Base-by-base conservation (phyloP, 2,888 invertebrate species). In the Leptopilina myrica region DNA sequence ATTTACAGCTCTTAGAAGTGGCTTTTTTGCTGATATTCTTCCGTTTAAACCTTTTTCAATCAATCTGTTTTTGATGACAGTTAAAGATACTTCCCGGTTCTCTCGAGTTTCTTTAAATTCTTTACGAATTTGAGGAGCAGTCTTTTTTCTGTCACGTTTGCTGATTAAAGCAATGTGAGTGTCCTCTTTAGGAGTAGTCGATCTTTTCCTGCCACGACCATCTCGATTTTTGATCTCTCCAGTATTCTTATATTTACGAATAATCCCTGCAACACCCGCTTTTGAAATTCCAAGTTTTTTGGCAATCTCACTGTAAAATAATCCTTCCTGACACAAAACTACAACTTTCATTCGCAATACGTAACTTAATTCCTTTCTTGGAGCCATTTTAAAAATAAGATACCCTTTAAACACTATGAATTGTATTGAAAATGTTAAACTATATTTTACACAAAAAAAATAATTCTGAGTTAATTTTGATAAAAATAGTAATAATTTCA, bases 231-330 rank as follows among this genome's bases (percentile, higher is more conserved):
- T 8, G 3, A 62, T 2, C n/a, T 62, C 8, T 15, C 62, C 62
- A 78, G 79, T 80, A 76, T 56, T 64, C 79, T 79, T 80, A 79
- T 76, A 78, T 81, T 81, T 79, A 80, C 80, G 76, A 46, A 65
- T 49, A 49, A 76, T 76, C 62, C 76, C 15, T 15, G 15, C 7
- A 46, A 9, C 62, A 62, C 62, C 62, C 20, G 62, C 62, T 62
- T 62, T 62, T 20, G 62, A 62, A 15, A 62, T 62, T 15, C 62
- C 62, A 5, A 62, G 5, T 15, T 62, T 7, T 7, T 62, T 62
- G 0, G 62, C 62, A 20, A 62, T 62, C 9, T 62, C 62, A 62
- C 15, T 15, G 20, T 20, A 62, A 62, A 62, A 62, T 6, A 62
- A 20, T 62, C 62, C 62, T 62, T 62, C 62, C 20, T 62, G 6